Base-by-base conservation (phyloP, 2,113 vertebrate genomes). In the Todiramphus chloris region DNA sequence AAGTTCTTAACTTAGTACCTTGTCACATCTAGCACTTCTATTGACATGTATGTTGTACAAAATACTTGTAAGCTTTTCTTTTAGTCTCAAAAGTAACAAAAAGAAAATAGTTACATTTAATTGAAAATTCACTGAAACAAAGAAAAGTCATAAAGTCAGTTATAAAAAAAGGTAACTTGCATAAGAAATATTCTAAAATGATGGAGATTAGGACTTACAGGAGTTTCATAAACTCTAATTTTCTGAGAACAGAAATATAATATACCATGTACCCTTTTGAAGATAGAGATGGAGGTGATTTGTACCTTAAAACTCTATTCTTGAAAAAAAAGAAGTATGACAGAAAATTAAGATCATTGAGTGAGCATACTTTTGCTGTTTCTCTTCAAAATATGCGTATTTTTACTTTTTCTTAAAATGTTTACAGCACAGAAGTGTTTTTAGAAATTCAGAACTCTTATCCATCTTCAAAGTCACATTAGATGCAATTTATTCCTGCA, bases 181-280 rank as follows among this genome's bases (percentile, higher is more conserved):
- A 13, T 30, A 59, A 62, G 16, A 78, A 62, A 4, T 6, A 37
- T 21, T 25, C 12, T 35, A 53, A 75, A 90, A 53, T 7, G 3
- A 3, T 56, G 33, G 11, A 4, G 9, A 68, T 68, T 3, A 53
- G 6, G 8, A 1, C 14, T 55, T 79, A 44, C 0, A 2, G 16
- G 6, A 62, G 20, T 48, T 80, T 69, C 24, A 43, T 35, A 56
- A 53, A 53, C 60, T 73, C 35, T 44, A 5, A 84, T 75, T 87
- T 87, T 1, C 7, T 59, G 20, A 53, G 16, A 74, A 77, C 2
- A 60, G 4, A 83, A 67, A 46, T 39, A 44, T 44, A 37, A 50
- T 19, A n/a, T 48, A 6, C 1, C 1, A 17, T 39, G 3, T 67
- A 58, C 10, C 2, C 5, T 83, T 70, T 37, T 53, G 72, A 89